Base-by-base conservation (phyloP, 2,113 vertebrate genomes). In the Geococcyx californianus region DNA sequence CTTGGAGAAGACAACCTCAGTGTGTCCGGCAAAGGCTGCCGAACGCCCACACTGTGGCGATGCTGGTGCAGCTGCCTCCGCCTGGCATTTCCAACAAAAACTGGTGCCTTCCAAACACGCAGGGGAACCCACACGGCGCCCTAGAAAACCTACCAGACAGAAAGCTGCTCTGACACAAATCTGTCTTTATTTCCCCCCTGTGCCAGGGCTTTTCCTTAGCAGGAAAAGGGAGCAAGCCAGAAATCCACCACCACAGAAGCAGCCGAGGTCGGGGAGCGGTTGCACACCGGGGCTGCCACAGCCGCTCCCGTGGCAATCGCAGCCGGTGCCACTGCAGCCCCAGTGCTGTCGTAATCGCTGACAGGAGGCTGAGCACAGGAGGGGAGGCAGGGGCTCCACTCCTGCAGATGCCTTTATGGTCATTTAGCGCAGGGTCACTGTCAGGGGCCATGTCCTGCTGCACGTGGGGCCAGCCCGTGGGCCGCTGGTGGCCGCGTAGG, bases 291-390 rank as follows among this genome's bases (percentile, higher is more conserved):
- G 23, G 33, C 42, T 51, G 40, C 28, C 40, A 13, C 51, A 29
- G 33, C n/a, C 7, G 3, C 51, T 56, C n/a, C 0, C 28, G 28
- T 31, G 89, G 84, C 59, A 59, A 51, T 9, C 7, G 54, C 55
- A 63, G 5, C 8, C 2, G 6, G 29, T 40, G 69, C 62, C 79
- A 56, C 66, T 6, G 45, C 60, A 70, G 56, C 44, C 7, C 24
- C 0, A 0, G 3, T 7, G 24, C 56, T 19, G 0, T 6, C 7
- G 13, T 23, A 23, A 17, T 10, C 28, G 24, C 12, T 0, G 0
- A 8, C 1, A 19, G 56, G 68, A 34, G 28, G 33, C 45, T 80
- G 38, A 66, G 58, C 20, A 4, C 3, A 1, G 44, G 5, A 45
- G 12, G 29, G 58, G 33, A 52, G 49, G 33, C 14, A 29, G 19